Evolutionary conservation across 2,113 vertebrate genomes (phyloP), one percentile per base, ranked within the genome.

Genomic region (Paratilapia polleni): DNA sequence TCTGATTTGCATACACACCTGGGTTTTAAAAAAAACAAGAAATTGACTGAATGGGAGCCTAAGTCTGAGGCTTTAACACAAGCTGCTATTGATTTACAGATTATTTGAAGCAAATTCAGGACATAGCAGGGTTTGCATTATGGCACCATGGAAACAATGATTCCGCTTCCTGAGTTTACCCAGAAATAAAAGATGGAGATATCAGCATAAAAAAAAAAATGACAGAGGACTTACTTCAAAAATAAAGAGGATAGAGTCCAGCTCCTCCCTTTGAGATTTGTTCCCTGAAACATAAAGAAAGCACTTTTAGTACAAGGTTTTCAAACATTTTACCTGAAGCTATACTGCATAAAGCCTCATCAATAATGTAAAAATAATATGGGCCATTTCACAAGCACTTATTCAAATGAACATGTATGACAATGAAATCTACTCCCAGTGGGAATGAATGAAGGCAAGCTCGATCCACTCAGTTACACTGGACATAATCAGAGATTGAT

Each of bases 161-260:
- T 75, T 79, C 88, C 86, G 54, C 58, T 52, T 52, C 43, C 13
- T 24, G 49, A 58, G 66, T 49, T 85, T 12, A 82, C 73, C 82
- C 73, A 84, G 82, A 90, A 93, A 91, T 68, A 88, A 63, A 66
- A 74, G 26, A 88, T n/a, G 63, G 12, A 43, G n/a, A 60, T 62
- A 61, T 77, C 24, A 83, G 56, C 61, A 77, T 10, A 82, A 34
- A 78, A 85, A 79, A 28, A 20, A 6, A 24, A 70, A 81, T 24
- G 36, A 26, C 20, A 43, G 13, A 61, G 20, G 31, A 95, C 98
- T 97, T 98, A 99, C 98, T 97, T 99, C 98, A 96, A 99, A 99
- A 96, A 99, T 96, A 97, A 98, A 98, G 92, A 99, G 98, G 92
- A 99, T 97, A 80, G 98, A 99, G 97, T 99, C 98, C 97, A 99